Evolutionary conservation across 1,140 invertebrate genomes (phyloP).

Genomic region (Medauroidea extradentata): DNA sequence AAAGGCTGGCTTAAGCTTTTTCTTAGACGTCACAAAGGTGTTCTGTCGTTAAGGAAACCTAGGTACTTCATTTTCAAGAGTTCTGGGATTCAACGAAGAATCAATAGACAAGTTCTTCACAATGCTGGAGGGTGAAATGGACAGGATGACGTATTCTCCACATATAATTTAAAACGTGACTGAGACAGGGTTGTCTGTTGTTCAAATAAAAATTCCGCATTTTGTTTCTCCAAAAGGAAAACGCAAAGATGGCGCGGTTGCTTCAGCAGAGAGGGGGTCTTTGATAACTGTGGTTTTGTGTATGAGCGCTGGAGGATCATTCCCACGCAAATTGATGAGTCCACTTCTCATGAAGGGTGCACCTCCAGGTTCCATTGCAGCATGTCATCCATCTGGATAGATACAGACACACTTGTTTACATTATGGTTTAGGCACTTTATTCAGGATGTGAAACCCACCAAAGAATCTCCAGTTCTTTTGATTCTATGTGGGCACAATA

Average conservation of each 20-base stretch:
- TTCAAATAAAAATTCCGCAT: slow-evolving; percentile 17
- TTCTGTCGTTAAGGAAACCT: not conserved
- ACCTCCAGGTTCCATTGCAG: slow-evolving; percentile 26
- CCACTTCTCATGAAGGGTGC: slow-evolving; percentile 18
- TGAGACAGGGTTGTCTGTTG: not conserved
- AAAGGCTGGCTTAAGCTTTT: slow-evolving; percentile 5
- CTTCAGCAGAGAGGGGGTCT: slow-evolving; percentile 32
- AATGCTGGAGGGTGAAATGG: not conserved
- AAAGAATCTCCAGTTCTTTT: slow-evolving; percentile 32
- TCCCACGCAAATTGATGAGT: slow-evolving; percentile 29
- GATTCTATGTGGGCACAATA: slow-evolving; percentile 39
- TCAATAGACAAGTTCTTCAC: not conserved
- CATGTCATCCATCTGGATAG: slow-evolving; percentile 33
- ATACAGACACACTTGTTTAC: slow-evolving; percentile 35
- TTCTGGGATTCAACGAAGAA: not conserved
- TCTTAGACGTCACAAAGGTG: slow-evolving; percentile 12
- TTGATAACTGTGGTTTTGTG: slow-evolving; percentile 33
- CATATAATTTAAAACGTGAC: not conserved
- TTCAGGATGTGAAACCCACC: slow-evolving; percentile 19
- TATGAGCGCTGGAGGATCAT: slow-evolving; percentile 34
- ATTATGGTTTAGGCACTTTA: slow-evolving; percentile 38
- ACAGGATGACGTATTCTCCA: not conserved
- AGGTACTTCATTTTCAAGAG: not conserved
- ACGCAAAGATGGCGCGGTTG: slow-evolving; percentile 25
- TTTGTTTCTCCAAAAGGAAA: slow-evolving; percentile 30